These are phyloP conservation scores for Napeogenes inachia DNA, from an alignment of 2,888 invertebrate species.

Conservation along the genomic window DNA sequence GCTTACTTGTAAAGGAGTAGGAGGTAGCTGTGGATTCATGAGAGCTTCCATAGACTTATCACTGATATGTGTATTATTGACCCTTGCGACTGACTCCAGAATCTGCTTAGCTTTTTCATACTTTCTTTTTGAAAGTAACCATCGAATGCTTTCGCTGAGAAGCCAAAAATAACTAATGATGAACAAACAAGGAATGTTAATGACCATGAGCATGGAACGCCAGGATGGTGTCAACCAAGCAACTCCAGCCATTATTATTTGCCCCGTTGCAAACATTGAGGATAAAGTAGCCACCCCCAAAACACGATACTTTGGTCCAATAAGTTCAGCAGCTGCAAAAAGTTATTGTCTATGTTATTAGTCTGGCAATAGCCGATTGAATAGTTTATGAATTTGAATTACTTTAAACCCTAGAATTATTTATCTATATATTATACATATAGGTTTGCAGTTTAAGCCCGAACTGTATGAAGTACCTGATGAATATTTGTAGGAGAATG, in stretches of 20 bases:
- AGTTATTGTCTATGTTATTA: neutral
- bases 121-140: slow-evolving; percentile 83
- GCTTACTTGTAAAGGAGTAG: slow-evolving; percentile 13
- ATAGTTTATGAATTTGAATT: too few species aligned
- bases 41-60: slow-evolving; percentile 70
- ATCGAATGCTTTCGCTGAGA: slow-evolving; percentile 82
- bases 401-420: too few species aligned
- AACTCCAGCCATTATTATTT: slow-evolving; percentile 80
- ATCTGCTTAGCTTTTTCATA: slow-evolving; percentile 79
- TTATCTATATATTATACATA: too few species aligned
- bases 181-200: slow-evolving; percentile 82
- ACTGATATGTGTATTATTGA: slow-evolving; percentile 77
- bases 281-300: slow-evolving; percentile 82
- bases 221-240: slow-evolving; percentile 84
- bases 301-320: slow-evolving; percentile 84
- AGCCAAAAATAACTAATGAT: slow-evolving; percentile 82
- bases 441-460: too few species aligned
- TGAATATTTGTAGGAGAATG: too few species aligned
- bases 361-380: too few species aligned
- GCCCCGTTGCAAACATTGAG: slow-evolving; percentile 84
- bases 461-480: too few species aligned
- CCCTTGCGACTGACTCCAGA: slow-evolving; percentile 77
- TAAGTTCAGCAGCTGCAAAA: slow-evolving; percentile 78
- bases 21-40: slow-evolving; percentile 41
- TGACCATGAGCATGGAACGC: slow-evolving; percentile 80